A percentile compares a stretch with the other conserved stretches of the same genome.
Evolutionary conservation across 2,888 invertebrate genomes (phyloP).

Genomic region (Cerastoderma edule): DNA sequence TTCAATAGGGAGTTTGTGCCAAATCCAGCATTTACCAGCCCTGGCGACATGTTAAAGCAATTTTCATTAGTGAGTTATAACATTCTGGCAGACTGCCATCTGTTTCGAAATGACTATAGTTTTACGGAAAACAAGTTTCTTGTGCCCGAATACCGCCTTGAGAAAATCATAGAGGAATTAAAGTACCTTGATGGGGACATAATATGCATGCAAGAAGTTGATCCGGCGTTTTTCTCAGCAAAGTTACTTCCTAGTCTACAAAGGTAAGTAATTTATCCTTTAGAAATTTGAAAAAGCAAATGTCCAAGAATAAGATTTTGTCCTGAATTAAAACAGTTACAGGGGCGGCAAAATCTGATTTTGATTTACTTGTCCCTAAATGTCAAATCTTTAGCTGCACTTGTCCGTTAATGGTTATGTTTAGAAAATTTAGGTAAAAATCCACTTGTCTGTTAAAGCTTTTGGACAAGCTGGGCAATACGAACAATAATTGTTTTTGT

Average conservation of each 20-base stretch:
- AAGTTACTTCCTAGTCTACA: slow-evolving; percentile 70
- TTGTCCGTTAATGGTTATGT: too few relatives aligned
- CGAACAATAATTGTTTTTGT: too few relatives aligned
- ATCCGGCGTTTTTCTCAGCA: slow-evolving; percentile 70
- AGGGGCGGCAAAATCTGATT: too few relatives aligned
- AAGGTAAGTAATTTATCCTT: slow-evolving; percentile 61
- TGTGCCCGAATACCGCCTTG: slow-evolving; percentile 73
- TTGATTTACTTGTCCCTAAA: too few relatives aligned
- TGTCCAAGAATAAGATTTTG: too few relatives aligned
- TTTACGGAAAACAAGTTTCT: slow-evolving; percentile 72
- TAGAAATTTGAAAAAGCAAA: too few relatives aligned
- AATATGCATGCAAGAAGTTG: slow-evolving; percentile 83
- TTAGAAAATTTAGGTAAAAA: too few relatives aligned
- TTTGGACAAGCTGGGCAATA: too few relatives aligned
- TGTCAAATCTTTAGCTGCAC: too few relatives aligned
- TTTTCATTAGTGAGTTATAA: slow-evolving; percentile 82
- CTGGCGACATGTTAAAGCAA: slow-evolving; percentile 64
- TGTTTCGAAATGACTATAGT: slow-evolving; percentile 72
- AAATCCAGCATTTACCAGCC: slow-evolving; percentile 63
- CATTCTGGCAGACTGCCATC: slow-evolving; percentile 81
- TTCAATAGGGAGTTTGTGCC: slow-evolving; percentile 69
- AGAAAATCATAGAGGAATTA: slow-evolving; percentile 77
- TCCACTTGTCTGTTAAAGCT: too few relatives aligned
- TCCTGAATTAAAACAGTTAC: too few relatives aligned
- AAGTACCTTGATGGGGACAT: slow-evolving; percentile 79